phyloP scores from a whole-genome alignment of 2,113 vertebrate species.

The Actenoides hombroni region DNA sequence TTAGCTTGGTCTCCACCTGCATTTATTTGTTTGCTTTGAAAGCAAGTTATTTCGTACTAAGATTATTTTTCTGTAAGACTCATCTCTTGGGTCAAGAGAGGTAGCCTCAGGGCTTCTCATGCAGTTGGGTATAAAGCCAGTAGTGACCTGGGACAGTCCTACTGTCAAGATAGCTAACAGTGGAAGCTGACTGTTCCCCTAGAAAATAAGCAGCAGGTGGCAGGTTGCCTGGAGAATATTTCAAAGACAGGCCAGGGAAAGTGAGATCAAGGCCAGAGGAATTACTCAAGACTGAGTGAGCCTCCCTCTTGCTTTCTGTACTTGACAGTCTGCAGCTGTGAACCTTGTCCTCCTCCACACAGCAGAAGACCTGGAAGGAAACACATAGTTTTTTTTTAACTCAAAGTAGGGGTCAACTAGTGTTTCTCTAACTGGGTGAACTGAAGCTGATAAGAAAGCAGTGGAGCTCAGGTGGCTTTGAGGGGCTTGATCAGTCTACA shows the following conservation, averaged over 20 bases:
- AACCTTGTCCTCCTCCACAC: not conserved
- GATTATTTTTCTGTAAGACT: not conserved
- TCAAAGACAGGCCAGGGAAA: not conserved
- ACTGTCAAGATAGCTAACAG: not conserved
- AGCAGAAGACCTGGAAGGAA: not conserved
- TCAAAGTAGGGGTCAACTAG: not conserved
- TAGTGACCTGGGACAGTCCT: not conserved
- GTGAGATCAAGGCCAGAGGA: conserved; percentile 1
- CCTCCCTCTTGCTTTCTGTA: not conserved
- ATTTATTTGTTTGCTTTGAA: not conserved
- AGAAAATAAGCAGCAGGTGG: not conserved
- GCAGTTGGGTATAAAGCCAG: not conserved
- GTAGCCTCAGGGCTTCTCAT: not conserved
- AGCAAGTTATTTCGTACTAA: not conserved
- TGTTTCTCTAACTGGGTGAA: not conserved
- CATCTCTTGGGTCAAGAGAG: not conserved
- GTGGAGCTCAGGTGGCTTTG: not conserved
- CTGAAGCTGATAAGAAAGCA: not conserved
- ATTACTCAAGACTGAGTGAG: not conserved
- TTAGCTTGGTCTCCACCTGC: not conserved
- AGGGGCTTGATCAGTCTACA: not conserved
- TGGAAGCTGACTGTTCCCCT: not conserved
- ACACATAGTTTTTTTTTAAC: not conserved
- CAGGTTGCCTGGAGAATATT: not conserved
- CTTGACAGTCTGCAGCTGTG: not conserved